Evolutionary conservation across 2,797 vertebrate genomes (phyloP).

Genomic region (Oceanodroma leucorhoa): DNA sequence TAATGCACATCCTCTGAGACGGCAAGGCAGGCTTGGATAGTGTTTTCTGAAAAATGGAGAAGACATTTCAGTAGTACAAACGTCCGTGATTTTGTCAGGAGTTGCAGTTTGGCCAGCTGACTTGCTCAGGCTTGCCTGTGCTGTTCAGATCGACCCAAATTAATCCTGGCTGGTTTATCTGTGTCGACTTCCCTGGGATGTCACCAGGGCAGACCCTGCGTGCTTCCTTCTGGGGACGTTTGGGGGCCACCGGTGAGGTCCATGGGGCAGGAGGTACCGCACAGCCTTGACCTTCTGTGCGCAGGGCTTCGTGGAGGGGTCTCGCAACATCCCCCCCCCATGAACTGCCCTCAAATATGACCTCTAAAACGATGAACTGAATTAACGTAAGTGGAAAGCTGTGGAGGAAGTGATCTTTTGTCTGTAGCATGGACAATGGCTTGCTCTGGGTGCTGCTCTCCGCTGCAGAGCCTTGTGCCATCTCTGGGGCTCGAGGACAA

Average conservation of each 20-base stretch:
- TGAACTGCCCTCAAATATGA: background rate
- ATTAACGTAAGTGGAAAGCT: background rate
- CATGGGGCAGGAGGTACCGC: background rate
- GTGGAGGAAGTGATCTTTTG: background rate
- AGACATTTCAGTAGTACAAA: background rate
- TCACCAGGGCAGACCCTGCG: background rate
- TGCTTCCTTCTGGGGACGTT: background rate
- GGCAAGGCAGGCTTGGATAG: background rate
- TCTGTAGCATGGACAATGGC: background rate
- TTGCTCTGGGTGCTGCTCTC: background rate
- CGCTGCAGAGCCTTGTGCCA: background rate
- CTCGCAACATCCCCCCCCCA: too few relatives aligned
- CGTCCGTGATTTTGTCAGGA: background rate
- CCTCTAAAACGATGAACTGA: background rate
- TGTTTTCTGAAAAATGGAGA: background rate
- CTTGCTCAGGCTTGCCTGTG: background rate
- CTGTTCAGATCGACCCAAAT: background rate
- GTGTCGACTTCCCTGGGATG: background rate
- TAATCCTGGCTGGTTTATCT: background rate
- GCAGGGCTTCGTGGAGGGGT: accelerated
- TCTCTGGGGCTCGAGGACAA: background rate
- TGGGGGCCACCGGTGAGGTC: background rate
- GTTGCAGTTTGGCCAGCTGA: background rate
- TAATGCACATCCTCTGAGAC: background rate
- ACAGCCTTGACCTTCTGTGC: accelerated